phyloP scores from a whole-genome alignment of 2,113 vertebrate species.

The Salvelinus alpinus region DNA sequence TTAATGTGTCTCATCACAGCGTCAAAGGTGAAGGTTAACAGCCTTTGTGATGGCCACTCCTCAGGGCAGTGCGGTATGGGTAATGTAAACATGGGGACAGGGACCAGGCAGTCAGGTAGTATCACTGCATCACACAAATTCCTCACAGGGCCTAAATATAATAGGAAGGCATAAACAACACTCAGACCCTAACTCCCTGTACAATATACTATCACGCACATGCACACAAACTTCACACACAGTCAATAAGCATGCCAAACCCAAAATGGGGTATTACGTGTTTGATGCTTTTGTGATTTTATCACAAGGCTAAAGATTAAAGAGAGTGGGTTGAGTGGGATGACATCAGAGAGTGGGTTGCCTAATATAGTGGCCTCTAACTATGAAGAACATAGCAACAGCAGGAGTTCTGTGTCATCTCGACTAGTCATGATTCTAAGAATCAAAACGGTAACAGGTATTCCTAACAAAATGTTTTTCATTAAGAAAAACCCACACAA shows the following conservation, averaged over 20 bases:
- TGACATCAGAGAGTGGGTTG: no score
- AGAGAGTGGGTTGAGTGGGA: no score
- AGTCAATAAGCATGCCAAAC: not conserved
- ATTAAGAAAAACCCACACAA: no score
- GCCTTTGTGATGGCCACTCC: not conserved
- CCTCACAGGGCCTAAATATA: conserved; percentile 1
- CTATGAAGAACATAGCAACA: not conserved
- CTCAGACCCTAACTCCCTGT: not conserved
- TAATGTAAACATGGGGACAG: not conserved
- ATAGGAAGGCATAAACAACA: not conserved
- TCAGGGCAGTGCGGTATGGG: not conserved
- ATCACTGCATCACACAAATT: not conserved
- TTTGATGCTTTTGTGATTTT: not conserved
- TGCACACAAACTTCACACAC: not conserved
- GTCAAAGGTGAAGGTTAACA: not conserved
- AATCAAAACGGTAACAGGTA: not conserved
- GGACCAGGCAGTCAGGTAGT: not conserved
- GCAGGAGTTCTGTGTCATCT: not conserved
- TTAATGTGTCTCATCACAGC: not conserved
- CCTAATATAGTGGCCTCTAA: not conserved
- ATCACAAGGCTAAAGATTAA: no score
- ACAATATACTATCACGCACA: not conserved
- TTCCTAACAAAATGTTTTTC: no score
- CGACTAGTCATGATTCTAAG: not conserved
- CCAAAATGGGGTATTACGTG: not conserved